phyloP scores from a whole-genome alignment of 2,797 vertebrate genomes.

The Sebastolobus altivelis region DNA sequence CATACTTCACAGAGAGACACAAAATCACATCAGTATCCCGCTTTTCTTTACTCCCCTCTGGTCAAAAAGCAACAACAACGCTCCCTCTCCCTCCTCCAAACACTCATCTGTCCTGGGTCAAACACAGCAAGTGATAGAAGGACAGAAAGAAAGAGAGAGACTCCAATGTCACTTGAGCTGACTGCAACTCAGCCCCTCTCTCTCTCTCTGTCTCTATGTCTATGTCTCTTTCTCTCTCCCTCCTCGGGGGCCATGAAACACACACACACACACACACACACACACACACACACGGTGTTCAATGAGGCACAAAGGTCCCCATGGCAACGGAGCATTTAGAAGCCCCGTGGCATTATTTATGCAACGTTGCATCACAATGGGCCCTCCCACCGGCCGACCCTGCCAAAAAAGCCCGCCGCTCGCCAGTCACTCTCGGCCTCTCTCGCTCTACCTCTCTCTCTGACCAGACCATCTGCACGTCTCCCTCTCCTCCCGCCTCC shows the following conservation, averaged over 20 bases:
- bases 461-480: slow-evolving; percentile 68
- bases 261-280: slow-evolving; percentile 50
- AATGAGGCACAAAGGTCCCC: slow-evolving; percentile 96
- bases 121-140: slow-evolving; percentile 42
- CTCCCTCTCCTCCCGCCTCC: neutral
- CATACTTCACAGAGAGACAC: slow-evolving; percentile 73
- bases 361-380: slow-evolving; percentile 93
- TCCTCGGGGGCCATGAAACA: slow-evolving; percentile 63
- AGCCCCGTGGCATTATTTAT: slow-evolving; percentile 92
- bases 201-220: slow-evolving; percentile 37
- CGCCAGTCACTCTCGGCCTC: slow-evolving; percentile 66
- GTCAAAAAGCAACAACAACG: slow-evolving; percentile 47
- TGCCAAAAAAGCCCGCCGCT: slow-evolving; percentile 84
- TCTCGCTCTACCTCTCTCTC: slow-evolving; percentile 40
- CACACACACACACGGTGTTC: slow-evolving; percentile 85
- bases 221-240: slow-evolving; percentile 59
- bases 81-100: slow-evolving; percentile 43
- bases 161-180: slow-evolving; percentile 81
- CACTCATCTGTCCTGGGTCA: slow-evolving; percentile 66
- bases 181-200: slow-evolving; percentile 56
- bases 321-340: slow-evolving; percentile 93
- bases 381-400: slow-evolving; percentile 86
- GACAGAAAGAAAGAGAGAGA: slow-evolving; percentile 53
- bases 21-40: slow-evolving; percentile 35
- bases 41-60: slow-evolving; percentile 49